These are phyloP conservation scores for Graptemys geographica DNA, from an alignment of 2,797 vertebrate genomes.

Conservation along the genomic window DNA sequence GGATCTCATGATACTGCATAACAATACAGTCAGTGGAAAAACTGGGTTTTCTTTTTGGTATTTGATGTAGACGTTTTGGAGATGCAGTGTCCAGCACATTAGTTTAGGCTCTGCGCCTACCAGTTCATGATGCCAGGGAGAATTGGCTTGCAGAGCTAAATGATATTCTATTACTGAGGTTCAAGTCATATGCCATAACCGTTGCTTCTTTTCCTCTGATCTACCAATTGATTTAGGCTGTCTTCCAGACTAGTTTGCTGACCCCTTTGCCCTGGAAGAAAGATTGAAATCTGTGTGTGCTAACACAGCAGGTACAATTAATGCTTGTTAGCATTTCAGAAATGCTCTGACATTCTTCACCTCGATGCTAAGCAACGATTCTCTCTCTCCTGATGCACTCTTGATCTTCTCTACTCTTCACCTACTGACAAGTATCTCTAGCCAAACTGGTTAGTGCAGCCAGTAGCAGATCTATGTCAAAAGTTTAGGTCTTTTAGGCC, in stretches of 20 bases:
- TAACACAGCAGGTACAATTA: not conserved
- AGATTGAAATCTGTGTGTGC: not conserved
- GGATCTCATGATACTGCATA: not conserved
- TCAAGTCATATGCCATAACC: not conserved
- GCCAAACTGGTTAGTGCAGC: not conserved
- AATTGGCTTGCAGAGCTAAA: not conserved
- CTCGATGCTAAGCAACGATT: not conserved
- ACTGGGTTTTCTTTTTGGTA: not conserved
- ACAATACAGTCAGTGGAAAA: accelerated
- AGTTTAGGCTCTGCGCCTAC: not conserved
- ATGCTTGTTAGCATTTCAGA: not conserved
- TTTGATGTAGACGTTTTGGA: not conserved
- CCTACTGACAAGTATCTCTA: not conserved
- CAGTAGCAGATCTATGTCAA: not conserved
- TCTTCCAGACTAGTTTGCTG: not conserved
- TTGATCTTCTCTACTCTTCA: not conserved
- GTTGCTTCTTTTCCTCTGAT: not conserved
- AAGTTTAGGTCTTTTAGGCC: not conserved
- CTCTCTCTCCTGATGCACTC: not conserved
- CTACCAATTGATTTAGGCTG: not conserved
- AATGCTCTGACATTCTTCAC: not conserved
- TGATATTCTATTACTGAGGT: not conserved
- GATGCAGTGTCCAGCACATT: not conserved
- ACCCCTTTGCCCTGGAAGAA: not conserved
- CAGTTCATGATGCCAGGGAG: not conserved